These are phyloP conservation scores for Pithys albifrons DNA, from an alignment of 2,113 vertebrate genomes.

Conservation along the genomic window DNA sequence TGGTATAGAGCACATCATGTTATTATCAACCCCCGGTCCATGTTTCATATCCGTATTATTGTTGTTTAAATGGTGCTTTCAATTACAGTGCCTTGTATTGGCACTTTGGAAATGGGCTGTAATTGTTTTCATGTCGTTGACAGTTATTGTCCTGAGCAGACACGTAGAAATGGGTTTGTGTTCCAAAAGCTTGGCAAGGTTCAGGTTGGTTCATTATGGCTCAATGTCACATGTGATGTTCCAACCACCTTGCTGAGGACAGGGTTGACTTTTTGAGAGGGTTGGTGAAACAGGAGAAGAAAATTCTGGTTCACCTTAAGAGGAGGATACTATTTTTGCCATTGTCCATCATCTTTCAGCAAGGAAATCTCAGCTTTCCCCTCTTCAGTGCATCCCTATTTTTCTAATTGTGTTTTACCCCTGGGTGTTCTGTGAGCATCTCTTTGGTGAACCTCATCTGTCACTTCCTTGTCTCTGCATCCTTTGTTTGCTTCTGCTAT, in stretches of 20 bases:
- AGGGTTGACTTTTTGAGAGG: not conserved
- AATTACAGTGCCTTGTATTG: conserved; percentile 27
- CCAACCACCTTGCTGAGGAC: not conserved
- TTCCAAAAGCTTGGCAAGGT: not conserved
- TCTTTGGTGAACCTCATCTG: not conserved
- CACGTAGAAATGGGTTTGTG: not conserved
- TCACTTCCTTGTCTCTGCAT: not conserved
- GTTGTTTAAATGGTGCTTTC: conserved; percentile 56
- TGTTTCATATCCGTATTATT: conserved; percentile 49
- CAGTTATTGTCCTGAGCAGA: conserved; percentile 17
- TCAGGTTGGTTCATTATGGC: not conserved
- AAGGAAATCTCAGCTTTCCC: not conserved
- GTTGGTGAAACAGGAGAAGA: not conserved
- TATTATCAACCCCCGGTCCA: conserved; percentile 38
- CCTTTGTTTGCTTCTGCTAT: not conserved
- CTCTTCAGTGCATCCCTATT: not conserved
- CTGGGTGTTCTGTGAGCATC: not conserved
- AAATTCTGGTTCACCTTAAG: not conserved
- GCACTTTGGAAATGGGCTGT: not conserved
- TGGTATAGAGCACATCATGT: conserved; percentile 72
- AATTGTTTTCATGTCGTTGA: conserved; percentile 1
- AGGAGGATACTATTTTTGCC: not conserved
- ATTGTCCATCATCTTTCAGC: not conserved
- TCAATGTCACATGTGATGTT: not conserved
- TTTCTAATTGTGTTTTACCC: not conserved